Percentiles rank a stretch among this genome's conserved stretches.
Evolutionary conservation across 1,140 invertebrate genomes (phyloP).

Genomic region (Lasaia peninsularis): DNA sequence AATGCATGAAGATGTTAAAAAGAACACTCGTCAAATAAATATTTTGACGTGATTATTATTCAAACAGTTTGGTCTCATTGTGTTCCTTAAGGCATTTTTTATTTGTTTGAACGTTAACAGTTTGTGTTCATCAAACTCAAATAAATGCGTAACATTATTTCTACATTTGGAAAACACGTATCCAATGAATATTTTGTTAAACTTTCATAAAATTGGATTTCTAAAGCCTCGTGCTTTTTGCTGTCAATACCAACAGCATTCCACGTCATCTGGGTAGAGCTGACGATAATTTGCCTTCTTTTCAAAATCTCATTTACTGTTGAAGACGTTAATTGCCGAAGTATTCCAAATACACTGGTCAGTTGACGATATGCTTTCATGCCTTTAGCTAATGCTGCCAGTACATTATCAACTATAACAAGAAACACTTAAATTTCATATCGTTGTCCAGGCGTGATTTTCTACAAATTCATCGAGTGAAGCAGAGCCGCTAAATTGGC

Average conservation of each 20-base stretch:
- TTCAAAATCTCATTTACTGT: constrained; percentile 33
- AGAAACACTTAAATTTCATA: constrained; percentile 12
- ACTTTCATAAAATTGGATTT: constrained; percentile 15
- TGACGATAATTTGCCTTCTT: constrained; percentile 25
- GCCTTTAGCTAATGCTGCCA: constrained; percentile 13
- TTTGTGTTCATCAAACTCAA: not conserved
- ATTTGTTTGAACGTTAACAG: too few species aligned
- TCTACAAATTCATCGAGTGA: constrained; percentile 10
- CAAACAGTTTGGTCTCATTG: too few species aligned
- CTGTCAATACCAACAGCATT: constrained; percentile 32
- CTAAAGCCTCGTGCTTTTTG: constrained; percentile 26
- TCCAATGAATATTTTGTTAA: not conserved
- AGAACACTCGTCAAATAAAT: too few species aligned
- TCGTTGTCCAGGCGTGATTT: constrained; percentile 13
- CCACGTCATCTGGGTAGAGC: constrained; percentile 35
- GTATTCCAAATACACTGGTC: constrained; percentile 29
- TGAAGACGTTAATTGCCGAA: constrained; percentile 33
- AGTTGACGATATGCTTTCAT: not conserved
- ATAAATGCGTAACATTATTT: not conserved
- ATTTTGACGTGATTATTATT: too few species aligned
- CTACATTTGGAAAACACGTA: constrained; percentile 8
- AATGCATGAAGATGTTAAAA: too few species aligned
- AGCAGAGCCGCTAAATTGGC: constrained; percentile 20
- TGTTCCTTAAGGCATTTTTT: too few species aligned
- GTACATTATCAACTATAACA: constrained; percentile 14